Percentiles rank a stretch among this genome's conserved stretches.
phyloP scores from a whole-genome alignment of 2,888 invertebrate genomes.

The Helicoverpa assulta region DNA sequence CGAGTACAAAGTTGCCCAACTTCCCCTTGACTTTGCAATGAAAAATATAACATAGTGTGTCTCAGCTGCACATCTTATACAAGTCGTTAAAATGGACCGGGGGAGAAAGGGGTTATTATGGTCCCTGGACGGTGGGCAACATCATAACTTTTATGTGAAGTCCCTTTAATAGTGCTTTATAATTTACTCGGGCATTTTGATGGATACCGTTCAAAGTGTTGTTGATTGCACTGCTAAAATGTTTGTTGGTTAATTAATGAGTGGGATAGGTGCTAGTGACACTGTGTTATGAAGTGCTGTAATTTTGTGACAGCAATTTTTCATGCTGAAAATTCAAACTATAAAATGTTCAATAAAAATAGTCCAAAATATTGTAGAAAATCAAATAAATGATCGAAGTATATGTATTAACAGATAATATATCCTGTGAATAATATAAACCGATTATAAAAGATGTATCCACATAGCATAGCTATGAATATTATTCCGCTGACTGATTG shows the following conservation, averaged over 20 bases:
- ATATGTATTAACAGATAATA: too few relatives aligned
- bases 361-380: too few relatives aligned
- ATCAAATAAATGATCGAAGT: too few relatives aligned
- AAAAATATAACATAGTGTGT: constrained; percentile 50
- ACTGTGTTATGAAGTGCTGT: constrained; percentile 3
- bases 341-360: too few relatives aligned
- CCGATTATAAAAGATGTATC: not conserved
- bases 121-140: constrained; percentile 39
- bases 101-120: constrained; percentile 50
- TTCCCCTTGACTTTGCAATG: constrained; percentile 40
- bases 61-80: constrained; percentile 53
- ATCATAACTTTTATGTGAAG: constrained; percentile 53
- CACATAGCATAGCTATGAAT: constrained; percentile 2
- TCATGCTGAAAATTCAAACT: too few relatives aligned
- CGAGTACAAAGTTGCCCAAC: constrained; percentile 35
- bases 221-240: constrained; percentile 35
- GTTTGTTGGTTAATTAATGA: constrained; percentile 29
- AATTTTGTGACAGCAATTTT: constrained; percentile 1
- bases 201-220: constrained; percentile 30
- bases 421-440: too few relatives aligned
- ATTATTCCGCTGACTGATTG: constrained; percentile 38
- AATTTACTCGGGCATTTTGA: constrained; percentile 44
- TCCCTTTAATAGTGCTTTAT: constrained; percentile 50
- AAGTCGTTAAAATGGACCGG: constrained; percentile 56
- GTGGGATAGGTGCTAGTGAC: not conserved